Base-by-base conservation (phyloP, 2,797 vertebrate genomes). In the Oreochromis grahami region DNA sequence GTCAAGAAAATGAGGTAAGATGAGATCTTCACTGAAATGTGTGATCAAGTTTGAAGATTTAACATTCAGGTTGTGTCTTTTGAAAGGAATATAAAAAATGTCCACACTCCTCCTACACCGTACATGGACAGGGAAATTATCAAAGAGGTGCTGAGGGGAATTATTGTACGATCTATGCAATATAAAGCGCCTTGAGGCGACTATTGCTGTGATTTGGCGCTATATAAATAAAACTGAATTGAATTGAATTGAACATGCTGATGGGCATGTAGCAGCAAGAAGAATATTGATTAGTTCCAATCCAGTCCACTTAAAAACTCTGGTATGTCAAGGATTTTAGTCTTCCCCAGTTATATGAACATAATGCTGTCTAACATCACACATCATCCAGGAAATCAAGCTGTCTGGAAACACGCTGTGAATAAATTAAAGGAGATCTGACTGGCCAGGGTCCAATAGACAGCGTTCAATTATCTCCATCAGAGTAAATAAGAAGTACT, bases 141-240 rank as follows among this genome's bases (percentile, higher is more conserved):
- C 60, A 65, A 41, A 24, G 0, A 68, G 12, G 9, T 68, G 36
- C 36, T 0, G 63, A 24, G 0, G 0, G 34, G 5, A 65, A 56
- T 17, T 56, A 56, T 9, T 56, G 26, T 9, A 56, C 0, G 3
- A 56, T 56, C 55, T 56, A 29, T 56, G 13, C 53, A 56, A 56
- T 29, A 56, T 56, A 56, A 56, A 15, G 53, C 2, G 1, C 0
- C 24, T 15, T 56, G 14, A 29, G 14, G 14, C 5, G 26, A 26
- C 26, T 4, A 26, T 26, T 26, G 26, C 1, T 26, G 26, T 26
- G 26, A 26, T 26, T 26, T 29, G 53, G 1, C 29, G 53, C 53
- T 56, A 15, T 56, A 15, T 56, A 15, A 56, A 56, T 56, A 9
- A 56, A 56, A 56, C 29, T 53, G 6, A 55, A 1, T 14, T 14